Evolutionary conservation across 2,888 invertebrate species (phyloP), one percentile per base, ranked within the genome.

Genomic region (Stenodera caucasica): DNA sequence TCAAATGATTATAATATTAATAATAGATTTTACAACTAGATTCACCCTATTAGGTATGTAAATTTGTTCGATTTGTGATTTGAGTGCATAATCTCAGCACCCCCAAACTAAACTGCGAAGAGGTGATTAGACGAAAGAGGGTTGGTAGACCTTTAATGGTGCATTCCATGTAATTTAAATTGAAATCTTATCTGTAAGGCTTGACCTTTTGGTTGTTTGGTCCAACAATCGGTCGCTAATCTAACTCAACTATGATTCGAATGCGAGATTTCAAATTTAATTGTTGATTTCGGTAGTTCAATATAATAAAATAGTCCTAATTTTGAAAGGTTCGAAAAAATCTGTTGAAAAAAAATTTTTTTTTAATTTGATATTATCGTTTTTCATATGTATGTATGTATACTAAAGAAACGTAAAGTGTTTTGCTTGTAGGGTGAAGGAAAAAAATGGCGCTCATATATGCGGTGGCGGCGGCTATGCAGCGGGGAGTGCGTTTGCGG

Each of bases 131-230:
- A 32, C 21, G 18, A 15, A 14, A 33, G 32, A 49, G 33, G 58
- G 53, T 33, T 23, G 30, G 50, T 33, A 33, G n/a, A 9, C 66
- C 63, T 66, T 65, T 63, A 68, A 66, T 64, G 67, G 63, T 61
- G 63, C 63, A 61, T 66, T 70, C 71, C 70, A 67, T 72, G 71
- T 73, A 73, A 76, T 74, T 74, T 74, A 74, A 74, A 75, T 74
- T 74, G 76, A 73, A 74, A 76, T 72, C 74, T 75, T 76, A 76
- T 76, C 76, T 74, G 63, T 58, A 62, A 70, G 72, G 70, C 70
- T 67, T 65, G 70, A 73, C 73, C 74, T 72, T 72, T 71, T 70
- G 69, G 67, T 69, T 70, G 66, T 65, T 64, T 63, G 60, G 66
- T 56, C 62, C 60, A 52, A 67, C 60, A 55, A 68, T 67, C 65